Percentiles rank a stretch among this genome's conserved stretches.
Conservation (phyloP, 2,888 invertebrate species). For the Cheilosia vulpina region DNA sequence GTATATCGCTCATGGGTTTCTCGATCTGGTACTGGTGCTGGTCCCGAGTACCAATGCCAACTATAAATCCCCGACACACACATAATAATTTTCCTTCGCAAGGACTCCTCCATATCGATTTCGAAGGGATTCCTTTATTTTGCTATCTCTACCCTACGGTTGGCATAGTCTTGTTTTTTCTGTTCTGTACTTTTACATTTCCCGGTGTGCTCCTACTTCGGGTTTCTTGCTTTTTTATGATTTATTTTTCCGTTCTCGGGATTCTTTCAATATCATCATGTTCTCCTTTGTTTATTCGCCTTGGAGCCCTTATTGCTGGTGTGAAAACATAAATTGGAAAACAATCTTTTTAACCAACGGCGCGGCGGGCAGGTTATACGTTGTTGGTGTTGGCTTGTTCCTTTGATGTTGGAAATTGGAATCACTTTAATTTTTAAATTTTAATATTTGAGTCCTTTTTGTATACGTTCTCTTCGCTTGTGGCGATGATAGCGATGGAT, state of each 20-base stretch:
- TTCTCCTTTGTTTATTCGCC: constrained; percentile 70
- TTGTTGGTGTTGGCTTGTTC: constrained; percentile 22
- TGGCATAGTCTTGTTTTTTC: background rate
- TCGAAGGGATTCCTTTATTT: constrained; percentile 41
- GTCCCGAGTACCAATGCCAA: constrained; percentile 35
- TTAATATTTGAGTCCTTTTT: constrained; percentile 58
- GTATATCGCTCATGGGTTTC: background rate
- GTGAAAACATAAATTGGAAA: constrained; percentile 79
- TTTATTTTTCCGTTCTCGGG: constrained; percentile 63
- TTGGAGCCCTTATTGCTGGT: constrained; percentile 74
- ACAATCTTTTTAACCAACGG: constrained; percentile 76
- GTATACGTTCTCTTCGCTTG: background rate
- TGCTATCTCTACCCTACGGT: background rate
- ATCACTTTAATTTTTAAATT: constrained; percentile 70
- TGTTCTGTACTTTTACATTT: constrained; percentile 28
- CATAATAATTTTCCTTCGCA: constrained; percentile 67
- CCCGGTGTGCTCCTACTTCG: constrained; percentile 26
- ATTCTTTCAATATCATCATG: constrained; percentile 59
- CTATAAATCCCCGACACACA: constrained; percentile 65
- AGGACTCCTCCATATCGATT: constrained; percentile 54
- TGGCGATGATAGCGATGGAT: constrained; percentile 22
- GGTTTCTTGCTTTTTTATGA: constrained; percentile 44
- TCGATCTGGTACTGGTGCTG: constrained; percentile 4
- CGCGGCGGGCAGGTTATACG: constrained; percentile 14
- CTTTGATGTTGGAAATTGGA: constrained; percentile 68